Evolutionary conservation across 2,888 invertebrate species (phyloP).

Genomic region (Prosopocoilus inquinatus): DNA sequence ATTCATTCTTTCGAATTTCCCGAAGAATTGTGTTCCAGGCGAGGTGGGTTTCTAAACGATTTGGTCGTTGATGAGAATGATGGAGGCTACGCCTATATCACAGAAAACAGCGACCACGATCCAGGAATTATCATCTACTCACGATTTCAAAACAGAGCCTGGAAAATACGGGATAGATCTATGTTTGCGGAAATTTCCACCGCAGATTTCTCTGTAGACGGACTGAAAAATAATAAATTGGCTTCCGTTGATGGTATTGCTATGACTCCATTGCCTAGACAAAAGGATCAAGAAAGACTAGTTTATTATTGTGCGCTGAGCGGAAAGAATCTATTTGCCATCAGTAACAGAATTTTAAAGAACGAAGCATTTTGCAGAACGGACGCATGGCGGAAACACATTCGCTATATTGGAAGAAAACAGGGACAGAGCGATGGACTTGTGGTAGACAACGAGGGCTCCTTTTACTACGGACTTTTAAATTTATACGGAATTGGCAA

Average conservation of each 20-base stretch:
- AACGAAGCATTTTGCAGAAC: constrained; percentile 50
- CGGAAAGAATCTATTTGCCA: constrained; percentile 55
- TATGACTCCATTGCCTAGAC: constrained; percentile 60
- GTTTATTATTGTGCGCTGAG: constrained; percentile 39
- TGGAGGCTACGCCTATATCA: constrained; percentile 64
- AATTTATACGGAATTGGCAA: constrained; percentile 66
- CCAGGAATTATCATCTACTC: constrained; percentile 69
- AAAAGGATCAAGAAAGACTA: constrained; percentile 26
- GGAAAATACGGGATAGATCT: constrained; percentile 67
- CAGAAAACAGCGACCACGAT: constrained; percentile 62
- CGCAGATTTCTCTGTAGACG: constrained; percentile 59
- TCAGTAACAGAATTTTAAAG: constrained; percentile 60
- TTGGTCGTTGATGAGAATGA: constrained; percentile 62
- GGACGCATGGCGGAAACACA: constrained; percentile 39
- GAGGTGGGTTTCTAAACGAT: constrained; percentile 63
- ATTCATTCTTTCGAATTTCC: constrained; percentile 14
- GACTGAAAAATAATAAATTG: constrained; percentile 55
- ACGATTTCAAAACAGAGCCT: constrained; percentile 52
- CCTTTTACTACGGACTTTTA: constrained; percentile 65
- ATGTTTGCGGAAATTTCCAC: constrained; percentile 64
- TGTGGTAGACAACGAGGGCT: constrained; percentile 65
- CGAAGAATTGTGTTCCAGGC: constrained; percentile 53
- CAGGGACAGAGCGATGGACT: constrained; percentile 68
- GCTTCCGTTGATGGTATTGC: constrained; percentile 72
- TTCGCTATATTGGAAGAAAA: constrained; percentile 60